Conservation (phyloP, 2,888 invertebrate genomes). For the Xestia ashworthii region DNA sequence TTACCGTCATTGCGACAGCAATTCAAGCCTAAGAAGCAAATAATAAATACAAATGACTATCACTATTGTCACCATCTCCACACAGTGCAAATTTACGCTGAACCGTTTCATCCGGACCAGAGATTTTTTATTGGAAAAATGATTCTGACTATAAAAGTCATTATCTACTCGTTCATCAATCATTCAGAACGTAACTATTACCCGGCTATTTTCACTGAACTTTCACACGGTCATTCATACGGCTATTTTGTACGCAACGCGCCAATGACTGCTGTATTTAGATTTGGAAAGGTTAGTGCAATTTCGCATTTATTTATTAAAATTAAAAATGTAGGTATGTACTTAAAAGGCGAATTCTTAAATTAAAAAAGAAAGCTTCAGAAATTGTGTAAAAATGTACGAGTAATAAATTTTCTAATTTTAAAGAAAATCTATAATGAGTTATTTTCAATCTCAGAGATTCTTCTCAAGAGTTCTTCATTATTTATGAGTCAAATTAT, state of each 20-base stretch:
- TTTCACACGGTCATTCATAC: conserved; percentile 31
- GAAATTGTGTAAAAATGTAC: background rate
- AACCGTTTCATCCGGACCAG: conserved; percentile 26
- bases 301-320: background rate
- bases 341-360: background rate
- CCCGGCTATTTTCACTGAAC: conserved; percentile 36
- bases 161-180: conserved; percentile 54
- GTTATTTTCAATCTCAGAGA: background rate
- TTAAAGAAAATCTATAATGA: background rate
- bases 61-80: background rate
- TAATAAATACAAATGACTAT: background rate
- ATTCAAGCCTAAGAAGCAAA: background rate
- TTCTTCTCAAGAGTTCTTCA: too few relatives aligned
- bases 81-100: conserved; percentile 1
- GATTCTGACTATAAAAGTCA: conserved; percentile 46
- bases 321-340: background rate
- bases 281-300: background rate
- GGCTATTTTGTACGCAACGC: background rate
- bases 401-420: background rate
- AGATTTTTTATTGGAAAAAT: conserved; percentile 40
- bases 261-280: conserved; percentile 3
- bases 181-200: conserved; percentile 49
- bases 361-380: background rate
- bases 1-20: too few relatives aligned
- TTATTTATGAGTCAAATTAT: background rate